These are phyloP conservation scores for Melanerpes aurifrons DNA, from an alignment of 2,113 vertebrate species.

Conservation along the genomic window DNA sequence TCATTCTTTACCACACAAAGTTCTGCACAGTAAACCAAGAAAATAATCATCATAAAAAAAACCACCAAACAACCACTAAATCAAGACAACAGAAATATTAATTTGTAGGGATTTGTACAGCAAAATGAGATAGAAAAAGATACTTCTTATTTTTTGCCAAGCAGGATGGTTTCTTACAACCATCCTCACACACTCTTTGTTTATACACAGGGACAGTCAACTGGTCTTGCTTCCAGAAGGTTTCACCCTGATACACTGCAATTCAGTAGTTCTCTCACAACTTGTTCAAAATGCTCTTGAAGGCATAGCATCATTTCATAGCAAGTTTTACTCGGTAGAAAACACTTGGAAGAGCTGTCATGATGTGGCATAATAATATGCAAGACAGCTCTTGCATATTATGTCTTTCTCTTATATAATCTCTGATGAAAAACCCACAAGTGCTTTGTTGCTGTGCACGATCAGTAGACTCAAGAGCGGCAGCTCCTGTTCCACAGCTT, in stretches of 20 bases:
- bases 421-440: neutral
- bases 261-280: neutral
- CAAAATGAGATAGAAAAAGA: neutral
- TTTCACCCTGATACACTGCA: neutral
- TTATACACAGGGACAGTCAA: neutral
- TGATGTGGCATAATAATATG: neutral
- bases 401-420: neutral
- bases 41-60: neutral
- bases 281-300: neutral
- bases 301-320: neutral
- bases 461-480: neutral
- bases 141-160: neutral
- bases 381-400: neutral
- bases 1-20: neutral
- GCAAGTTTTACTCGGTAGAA: neutral
- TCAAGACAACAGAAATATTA: neutral
- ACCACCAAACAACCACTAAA: neutral
- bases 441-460: neutral
- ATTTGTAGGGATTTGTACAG: neutral
- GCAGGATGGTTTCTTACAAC: neutral
- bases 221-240: neutral
- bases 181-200: neutral
- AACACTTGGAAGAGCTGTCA: neutral
- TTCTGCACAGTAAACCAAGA: neutral
- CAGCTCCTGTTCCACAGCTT: neutral